Conservation (phyloP, 2,113 vertebrate species). For the Hassar affinis region DNA sequence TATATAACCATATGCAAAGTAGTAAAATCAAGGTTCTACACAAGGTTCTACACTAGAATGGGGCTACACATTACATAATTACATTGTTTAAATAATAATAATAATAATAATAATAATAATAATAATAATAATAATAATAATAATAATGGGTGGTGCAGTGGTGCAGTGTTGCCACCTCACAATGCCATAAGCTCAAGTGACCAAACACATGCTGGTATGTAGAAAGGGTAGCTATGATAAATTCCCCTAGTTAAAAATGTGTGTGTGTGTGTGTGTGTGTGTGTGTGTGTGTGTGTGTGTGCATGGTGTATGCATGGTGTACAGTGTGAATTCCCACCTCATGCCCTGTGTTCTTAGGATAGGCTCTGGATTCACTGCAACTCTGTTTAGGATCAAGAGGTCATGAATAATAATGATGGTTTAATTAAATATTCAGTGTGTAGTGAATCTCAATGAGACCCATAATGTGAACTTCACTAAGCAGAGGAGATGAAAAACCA, state of each 20-base stretch:
- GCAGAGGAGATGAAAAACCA: not conserved
- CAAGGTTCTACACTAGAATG: not conserved
- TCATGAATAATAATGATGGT: not conserved
- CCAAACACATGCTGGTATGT: not conserved
- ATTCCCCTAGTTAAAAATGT: not conserved
- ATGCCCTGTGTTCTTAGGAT: not conserved
- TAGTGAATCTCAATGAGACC: not conserved
- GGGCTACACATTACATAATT: not conserved
- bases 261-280: not conserved
- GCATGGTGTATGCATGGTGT: not conserved
- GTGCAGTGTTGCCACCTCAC: not conserved
- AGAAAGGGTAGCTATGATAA: not conserved
- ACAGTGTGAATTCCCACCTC: not conserved
- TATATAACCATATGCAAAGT: constrained; percentile 1
- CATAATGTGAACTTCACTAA: not conserved
- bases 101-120: constrained; percentile 2
- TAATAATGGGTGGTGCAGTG: not conserved
- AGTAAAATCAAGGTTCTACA: not conserved
- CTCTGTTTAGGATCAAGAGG: not conserved
- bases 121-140: not conserved
- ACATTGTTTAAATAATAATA: not conserved
- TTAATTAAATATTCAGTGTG: not conserved
- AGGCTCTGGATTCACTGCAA: not conserved
- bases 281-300: too few species aligned
- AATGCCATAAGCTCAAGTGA: not conserved